Conservation (phyloP, 2,797 vertebrate genomes). For the Aselliscus stoliczkanus region DNA sequence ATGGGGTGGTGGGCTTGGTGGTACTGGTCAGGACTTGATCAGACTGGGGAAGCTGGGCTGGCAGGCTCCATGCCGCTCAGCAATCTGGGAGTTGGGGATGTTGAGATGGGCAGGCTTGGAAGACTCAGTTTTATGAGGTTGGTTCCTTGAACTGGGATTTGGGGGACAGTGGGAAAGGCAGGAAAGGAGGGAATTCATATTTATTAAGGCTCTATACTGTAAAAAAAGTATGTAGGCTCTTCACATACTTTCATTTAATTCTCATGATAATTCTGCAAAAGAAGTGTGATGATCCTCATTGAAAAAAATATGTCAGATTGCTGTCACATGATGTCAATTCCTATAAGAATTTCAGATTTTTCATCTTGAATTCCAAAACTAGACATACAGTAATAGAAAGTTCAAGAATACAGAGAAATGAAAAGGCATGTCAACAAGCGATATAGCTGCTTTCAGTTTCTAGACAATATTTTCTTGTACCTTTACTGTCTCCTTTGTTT, state of each 20-base stretch:
- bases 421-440: not conserved
- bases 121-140: not conserved
- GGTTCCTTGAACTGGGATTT: not conserved
- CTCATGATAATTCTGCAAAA: not conserved
- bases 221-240: too few species aligned
- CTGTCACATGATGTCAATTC: not conserved
- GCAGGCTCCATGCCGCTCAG: not conserved
- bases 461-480: constrained; percentile 1
- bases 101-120: not conserved
- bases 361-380: not conserved
- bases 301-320: not conserved
- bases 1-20: not conserved
- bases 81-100: not conserved
- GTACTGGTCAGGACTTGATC: not conserved
- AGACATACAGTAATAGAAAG: not conserved
- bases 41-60: not conserved
- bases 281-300: not conserved
- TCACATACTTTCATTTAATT: not conserved
- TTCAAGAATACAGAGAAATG: not conserved
- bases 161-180: not conserved
- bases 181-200: not conserved
- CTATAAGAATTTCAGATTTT: not conserved
- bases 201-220: not conserved
- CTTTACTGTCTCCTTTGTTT: constrained; percentile 37
- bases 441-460: not conserved